A percentile compares a stretch with the other conserved stretches of the same genome.
Evolutionary conservation across 2,888 invertebrate genomes (phyloP).

Genomic region (Watsonalla cultraria): DNA sequence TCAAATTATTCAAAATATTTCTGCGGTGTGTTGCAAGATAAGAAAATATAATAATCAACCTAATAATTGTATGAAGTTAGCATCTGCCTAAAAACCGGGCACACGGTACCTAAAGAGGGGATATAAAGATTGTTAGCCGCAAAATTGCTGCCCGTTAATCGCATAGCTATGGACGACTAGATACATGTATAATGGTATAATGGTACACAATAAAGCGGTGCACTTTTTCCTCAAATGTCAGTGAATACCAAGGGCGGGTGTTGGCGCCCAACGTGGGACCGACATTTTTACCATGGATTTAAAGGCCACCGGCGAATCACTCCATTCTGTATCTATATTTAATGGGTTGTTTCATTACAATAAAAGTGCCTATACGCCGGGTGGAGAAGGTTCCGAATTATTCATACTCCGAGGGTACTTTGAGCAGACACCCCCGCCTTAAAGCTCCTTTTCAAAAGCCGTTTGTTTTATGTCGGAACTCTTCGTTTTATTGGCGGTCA

Average conservation of each 20-base stretch:
- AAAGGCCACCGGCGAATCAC: constrained; percentile 26
- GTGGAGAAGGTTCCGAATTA: not conserved
- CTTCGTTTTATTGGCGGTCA: too few relatives aligned
- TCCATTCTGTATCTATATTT: not conserved
- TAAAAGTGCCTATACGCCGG: not conserved
- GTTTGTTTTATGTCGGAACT: too few relatives aligned
- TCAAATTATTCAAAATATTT: too few relatives aligned
- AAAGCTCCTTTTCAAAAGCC: too few relatives aligned
- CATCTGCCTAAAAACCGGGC: too few relatives aligned
- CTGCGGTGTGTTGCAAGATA: too few relatives aligned
- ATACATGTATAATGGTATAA: not conserved
- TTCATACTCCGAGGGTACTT: not conserved
- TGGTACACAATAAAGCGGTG: constrained; percentile 7
- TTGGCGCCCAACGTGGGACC: constrained; percentile 24
- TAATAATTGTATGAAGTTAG: too few relatives aligned
- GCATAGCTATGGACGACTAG: not conserved
- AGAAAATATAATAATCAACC: too few relatives aligned
- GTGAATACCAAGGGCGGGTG: constrained; percentile 44
- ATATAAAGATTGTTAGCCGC: not conserved
- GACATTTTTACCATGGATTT: constrained; percentile 37
- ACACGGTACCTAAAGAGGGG: too few relatives aligned
- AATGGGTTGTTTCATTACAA: not conserved
- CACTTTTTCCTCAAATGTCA: constrained; percentile 50
- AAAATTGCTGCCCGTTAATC: not conserved
- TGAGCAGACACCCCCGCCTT: not conserved